phyloP scores from a whole-genome alignment of 2,113 vertebrate genomes.

The Columba janthina region DNA sequence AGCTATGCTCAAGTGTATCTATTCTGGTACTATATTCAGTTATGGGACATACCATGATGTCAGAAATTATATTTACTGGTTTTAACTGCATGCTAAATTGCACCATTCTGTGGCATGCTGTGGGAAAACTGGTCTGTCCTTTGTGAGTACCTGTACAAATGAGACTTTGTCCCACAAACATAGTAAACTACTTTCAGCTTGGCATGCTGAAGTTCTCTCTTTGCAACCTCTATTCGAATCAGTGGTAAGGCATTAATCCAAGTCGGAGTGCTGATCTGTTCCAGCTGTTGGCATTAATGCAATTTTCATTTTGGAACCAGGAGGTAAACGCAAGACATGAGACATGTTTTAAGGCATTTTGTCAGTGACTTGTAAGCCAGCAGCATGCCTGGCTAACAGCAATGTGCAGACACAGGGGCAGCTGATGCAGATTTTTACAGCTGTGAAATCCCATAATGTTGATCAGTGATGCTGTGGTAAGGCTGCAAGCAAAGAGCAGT shows the following conservation, averaged over 20 bases:
- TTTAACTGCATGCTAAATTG: not conserved
- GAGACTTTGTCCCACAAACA: conserved; percentile 38
- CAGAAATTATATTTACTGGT: not conserved
- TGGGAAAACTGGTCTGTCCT: conserved; percentile 5
- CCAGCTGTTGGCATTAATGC: conserved; percentile 57
- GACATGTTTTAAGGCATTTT: conserved; percentile 16
- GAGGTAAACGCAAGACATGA: conserved; percentile 21
- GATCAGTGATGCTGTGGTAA: not conserved
- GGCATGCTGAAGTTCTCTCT: conserved; percentile 8
- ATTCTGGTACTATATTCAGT: not conserved
- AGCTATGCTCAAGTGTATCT: not conserved
- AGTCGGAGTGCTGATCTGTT: conserved; percentile 34
- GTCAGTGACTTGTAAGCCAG: not conserved
- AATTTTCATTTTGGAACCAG: conserved; percentile 39
- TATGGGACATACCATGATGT: not conserved
- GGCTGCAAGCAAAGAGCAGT: not conserved
- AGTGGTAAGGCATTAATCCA: conserved; percentile 40
- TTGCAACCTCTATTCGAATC: not conserved
- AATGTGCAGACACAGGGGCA: not conserved
- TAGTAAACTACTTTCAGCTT: conserved; percentile 37
- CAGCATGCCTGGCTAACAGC: not conserved
- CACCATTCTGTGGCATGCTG: not conserved
- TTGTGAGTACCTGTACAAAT: conserved; percentile 50
- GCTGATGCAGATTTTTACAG: not conserved
- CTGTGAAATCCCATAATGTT: not conserved